phyloP scores from a whole-genome alignment of 2,888 invertebrate genomes.

The Cephus sareptanus region DNA sequence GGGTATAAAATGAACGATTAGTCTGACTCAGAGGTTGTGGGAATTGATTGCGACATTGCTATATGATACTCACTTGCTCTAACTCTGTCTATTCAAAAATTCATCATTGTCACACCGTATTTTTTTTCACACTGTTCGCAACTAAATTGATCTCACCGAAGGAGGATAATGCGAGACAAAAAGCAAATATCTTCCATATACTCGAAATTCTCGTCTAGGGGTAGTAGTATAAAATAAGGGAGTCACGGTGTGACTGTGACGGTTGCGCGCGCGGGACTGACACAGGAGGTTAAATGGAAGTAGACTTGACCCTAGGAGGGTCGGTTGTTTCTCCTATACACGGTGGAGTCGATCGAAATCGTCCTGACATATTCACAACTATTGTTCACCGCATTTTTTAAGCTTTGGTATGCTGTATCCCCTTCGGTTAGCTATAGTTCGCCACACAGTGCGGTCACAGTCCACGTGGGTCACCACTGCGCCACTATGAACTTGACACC shows the following conservation, averaged over 20 bases:
- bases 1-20: background rate
- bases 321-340: constrained; percentile 33
- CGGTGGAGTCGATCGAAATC: constrained; percentile 42
- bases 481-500: constrained; percentile 35
- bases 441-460: constrained; percentile 27
- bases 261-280: constrained; percentile 45
- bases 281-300: constrained; percentile 28
- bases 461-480: constrained; percentile 32
- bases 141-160: background rate
- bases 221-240: background rate
- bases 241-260: constrained; percentile 27
- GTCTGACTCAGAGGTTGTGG: background rate
- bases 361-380: constrained; percentile 3
- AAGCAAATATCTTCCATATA: background rate
- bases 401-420: background rate
- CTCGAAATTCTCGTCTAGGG: background rate
- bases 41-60: background rate
- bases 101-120: background rate
- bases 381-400: background rate
- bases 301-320: constrained; percentile 44
- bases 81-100: background rate
- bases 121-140: background rate
- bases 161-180: background rate
- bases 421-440: background rate
- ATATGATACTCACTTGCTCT: background rate